Conservation (phyloP, 1,140 invertebrate species). For the Heliothis subflexa region DNA sequence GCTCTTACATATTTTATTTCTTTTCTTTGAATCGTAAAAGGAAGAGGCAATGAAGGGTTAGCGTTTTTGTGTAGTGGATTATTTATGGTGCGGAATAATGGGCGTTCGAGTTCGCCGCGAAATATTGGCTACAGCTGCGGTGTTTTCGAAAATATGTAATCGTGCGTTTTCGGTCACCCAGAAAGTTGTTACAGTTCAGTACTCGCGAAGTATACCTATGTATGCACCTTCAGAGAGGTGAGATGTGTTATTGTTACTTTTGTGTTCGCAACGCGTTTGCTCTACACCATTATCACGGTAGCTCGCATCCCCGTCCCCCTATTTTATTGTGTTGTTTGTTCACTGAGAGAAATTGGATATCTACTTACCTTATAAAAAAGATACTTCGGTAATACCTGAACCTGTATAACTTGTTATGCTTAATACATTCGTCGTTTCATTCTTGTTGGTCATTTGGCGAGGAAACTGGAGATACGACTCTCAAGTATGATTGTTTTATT, state of each 20-base stretch:
- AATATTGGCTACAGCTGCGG: slow-evolving; percentile 72
- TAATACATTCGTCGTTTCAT: slow-evolving; percentile 47
- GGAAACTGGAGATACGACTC: slow-evolving; percentile 50
- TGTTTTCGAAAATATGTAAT: slow-evolving; percentile 60
- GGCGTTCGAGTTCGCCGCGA: slow-evolving; percentile 64
- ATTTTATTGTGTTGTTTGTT: slow-evolving; percentile 71
- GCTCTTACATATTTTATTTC: slow-evolving; percentile 83
- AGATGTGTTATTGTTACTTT: slow-evolving; percentile 50
- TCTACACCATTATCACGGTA: slow-evolving; percentile 69
- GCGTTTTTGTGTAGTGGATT: slow-evolving; percentile 80
- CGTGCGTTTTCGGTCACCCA: slow-evolving; percentile 35
- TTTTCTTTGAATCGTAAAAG: slow-evolving; percentile 85
- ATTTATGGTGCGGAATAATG: slow-evolving; percentile 83
- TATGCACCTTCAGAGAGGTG: slow-evolving; percentile 4
- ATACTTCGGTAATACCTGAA: slow-evolving; percentile 69
- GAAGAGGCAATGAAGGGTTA: slow-evolving; percentile 85
- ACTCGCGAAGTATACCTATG: background rate
- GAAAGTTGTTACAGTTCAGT: slow-evolving; percentile 37
- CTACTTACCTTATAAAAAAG: slow-evolving; percentile 73
- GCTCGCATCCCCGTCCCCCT: slow-evolving; percentile 65
- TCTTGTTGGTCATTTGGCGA: slow-evolving; percentile 56
- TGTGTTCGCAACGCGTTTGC: slow-evolving; percentile 59
- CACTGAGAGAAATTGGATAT: slow-evolving; percentile 77
- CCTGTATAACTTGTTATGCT: slow-evolving; percentile 74
- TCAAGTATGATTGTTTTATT: slow-evolving; percentile 54